These are phyloP conservation scores for Teleopsis dalmanni DNA, from an alignment of 1,140 invertebrate genomes.

Conservation along the genomic window DNA sequence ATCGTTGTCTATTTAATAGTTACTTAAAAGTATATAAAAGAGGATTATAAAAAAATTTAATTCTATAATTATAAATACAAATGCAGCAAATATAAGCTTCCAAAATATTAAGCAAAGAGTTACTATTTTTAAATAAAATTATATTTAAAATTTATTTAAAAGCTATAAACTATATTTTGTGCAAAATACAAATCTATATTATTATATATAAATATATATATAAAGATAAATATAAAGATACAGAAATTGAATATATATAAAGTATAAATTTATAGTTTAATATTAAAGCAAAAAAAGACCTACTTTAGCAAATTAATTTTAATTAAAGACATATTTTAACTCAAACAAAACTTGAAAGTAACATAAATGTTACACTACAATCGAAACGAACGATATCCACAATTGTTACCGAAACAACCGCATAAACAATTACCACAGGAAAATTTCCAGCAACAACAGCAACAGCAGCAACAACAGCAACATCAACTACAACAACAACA, in stretches of 20 bases:
- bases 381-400: slow-evolving; percentile 12
- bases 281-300: background rate
- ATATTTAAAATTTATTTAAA: background rate
- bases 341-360: background rate
- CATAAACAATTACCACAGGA: slow-evolving; percentile 22
- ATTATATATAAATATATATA: background rate
- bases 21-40: slow-evolving; percentile 1
- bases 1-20: slow-evolving; percentile 4
- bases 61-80: background rate
- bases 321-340: background rate
- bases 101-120: slow-evolving; percentile 5
- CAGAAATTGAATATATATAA: background rate
- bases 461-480: slow-evolving; percentile 12
- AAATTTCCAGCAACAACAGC: slow-evolving; percentile 29
- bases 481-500: slow-evolving; percentile 25
- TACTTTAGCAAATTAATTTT: slow-evolving; percentile 1
- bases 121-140: slow-evolving; percentile 8
- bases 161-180: background rate
- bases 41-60: background rate
- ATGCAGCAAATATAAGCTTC: background rate
- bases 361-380: slow-evolving; percentile 17
- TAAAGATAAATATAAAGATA: background rate
- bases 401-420: slow-evolving; percentile 10
- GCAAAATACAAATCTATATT: background rate
- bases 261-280: background rate